A percentile compares a stretch with the other conserved stretches of the same genome.
These are phyloP conservation scores for Tachina lurida DNA, from an alignment of 2,888 invertebrate genomes.

Conservation along the genomic window DNA sequence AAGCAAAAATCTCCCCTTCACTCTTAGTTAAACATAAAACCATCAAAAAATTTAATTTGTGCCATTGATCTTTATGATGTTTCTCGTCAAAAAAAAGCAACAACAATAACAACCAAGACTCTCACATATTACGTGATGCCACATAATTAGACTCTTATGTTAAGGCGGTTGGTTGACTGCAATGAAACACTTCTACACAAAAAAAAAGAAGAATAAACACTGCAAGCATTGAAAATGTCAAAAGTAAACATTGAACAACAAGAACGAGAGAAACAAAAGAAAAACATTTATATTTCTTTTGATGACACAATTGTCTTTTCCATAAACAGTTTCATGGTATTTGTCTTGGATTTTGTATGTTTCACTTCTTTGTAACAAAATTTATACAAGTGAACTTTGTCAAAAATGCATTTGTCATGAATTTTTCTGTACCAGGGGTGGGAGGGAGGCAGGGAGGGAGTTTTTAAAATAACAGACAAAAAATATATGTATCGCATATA, in stretches of 20 bases:
- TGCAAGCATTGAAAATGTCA: slow-evolving; percentile 48
- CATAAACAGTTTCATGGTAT: slow-evolving; percentile 55
- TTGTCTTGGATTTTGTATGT: slow-evolving; percentile 15
- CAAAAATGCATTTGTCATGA: slow-evolving; percentile 53
- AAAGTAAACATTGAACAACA: slow-evolving; percentile 35
- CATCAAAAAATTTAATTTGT: slow-evolving; percentile 19
- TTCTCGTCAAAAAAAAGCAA: background rate
- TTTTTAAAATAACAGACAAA: slow-evolving; percentile 22
- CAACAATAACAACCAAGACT: slow-evolving; percentile 19
- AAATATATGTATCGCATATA: background rate
- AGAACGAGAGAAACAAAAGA: slow-evolving; percentile 34
- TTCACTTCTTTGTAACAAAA: slow-evolving; percentile 11
- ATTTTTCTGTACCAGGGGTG: background rate
- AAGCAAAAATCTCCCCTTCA: background rate
- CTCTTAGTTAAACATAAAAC: background rate
- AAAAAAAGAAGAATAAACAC: background rate
- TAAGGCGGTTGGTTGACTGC: background rate
- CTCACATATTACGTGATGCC: slow-evolving; percentile 52
- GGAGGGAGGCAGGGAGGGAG: background rate
- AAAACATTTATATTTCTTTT: slow-evolving; percentile 45
- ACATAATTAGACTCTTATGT: slow-evolving; percentile 48
- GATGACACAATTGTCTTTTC: slow-evolving; percentile 63
- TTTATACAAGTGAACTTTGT: slow-evolving; percentile 41
- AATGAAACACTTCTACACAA: background rate
- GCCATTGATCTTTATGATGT: slow-evolving; percentile 53